Base-by-base conservation (phyloP, 2,888 invertebrate species). In the Lordiphosa fenestrarum region DNA sequence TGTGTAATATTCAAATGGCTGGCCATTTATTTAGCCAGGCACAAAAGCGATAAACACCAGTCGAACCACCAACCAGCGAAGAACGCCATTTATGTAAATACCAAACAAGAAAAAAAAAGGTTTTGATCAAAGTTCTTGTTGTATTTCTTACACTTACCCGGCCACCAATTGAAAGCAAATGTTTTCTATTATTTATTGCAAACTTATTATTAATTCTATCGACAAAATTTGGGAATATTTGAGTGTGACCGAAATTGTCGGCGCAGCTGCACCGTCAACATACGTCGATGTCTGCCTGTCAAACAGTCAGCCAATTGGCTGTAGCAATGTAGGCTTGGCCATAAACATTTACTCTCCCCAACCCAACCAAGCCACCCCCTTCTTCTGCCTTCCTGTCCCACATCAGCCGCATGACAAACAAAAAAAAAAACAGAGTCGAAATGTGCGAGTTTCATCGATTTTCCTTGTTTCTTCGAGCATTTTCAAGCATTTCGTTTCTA, bases 381-480 rank as follows among this genome's bases (percentile, higher is more conserved):
- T 7, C 40, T n/a, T 6, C 48, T 25, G 39, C 13, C 2, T 44
- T n/a, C 25, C 38, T 38, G n/a, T 21, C 25, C 56, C 65, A 54
- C 47, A 5, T 3, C 40, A 25, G 21, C 13, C 21, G 9, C 13
- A 33, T 33, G 30, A 15, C 25, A 33, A 36, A 6, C 39, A 55
- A 64, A 55, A 44, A 15, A 15, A 15, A 15, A 15, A 15, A 15
- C 49, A 63, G 65, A 41, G 38, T 44, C 23, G 47, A 66, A 73
- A 60, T 61, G 63, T 64, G 75, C 64, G 60, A 66, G 61, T 63
- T 66, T 48, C 61, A 76, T 76, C 61, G 76, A 76, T 76, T 76
- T 83, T 76, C 73, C 73, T 52, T 62, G 12, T 30, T 30, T 30
- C 42, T 47, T 38, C 25, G 40, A 50, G 62, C 54, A 65, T 47